Base-by-base conservation (phyloP, 2,888 invertebrate genomes). In the Torymus auratus region DNA sequence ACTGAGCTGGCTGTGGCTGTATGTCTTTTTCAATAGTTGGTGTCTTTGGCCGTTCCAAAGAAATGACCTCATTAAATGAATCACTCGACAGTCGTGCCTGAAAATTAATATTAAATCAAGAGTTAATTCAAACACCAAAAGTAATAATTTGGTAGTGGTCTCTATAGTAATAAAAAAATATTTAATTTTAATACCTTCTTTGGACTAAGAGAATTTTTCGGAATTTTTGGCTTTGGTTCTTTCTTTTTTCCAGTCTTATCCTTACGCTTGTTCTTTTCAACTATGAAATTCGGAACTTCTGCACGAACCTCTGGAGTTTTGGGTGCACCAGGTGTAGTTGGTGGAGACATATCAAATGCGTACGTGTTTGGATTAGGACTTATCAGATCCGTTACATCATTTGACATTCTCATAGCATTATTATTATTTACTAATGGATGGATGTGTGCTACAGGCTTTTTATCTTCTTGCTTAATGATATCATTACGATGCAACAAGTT, bases 231-330 rank as follows among this genome's bases (percentile, higher is more conserved):
- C 83, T 91, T 92, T 12, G 91, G 88, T 83, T 92, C 92, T 87
- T 92, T 93, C 62, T 92, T 91, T 84, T 91, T 92, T 56, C 91
- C 88, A 85, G 92, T 92, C 86, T 94, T 94, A 85, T 94, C 94
- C 85, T 93, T 93, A 85, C 92, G 91, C 89, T 93, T 93, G 65
- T 90, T 91, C 70, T 89, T 89, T 13, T 84, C 84, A 50, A 61
- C 91, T 87, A 93, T 92, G 86, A 91, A 92, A 86, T 92, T 92
- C 87, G 93, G 93, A 86, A 93, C 89, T 41, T 41, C 41, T 41
- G 41, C 7, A 88, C 93, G 91, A 70, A 93, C 89, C 86, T 93
- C 93, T 0, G 93, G 93, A 14, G 93, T 93, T 89, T 92, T 92
- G 2, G 93, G 93, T 13, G 93, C 92, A 23, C 91, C 91, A 0